phyloP scores from a whole-genome alignment of 2,113 vertebrate genomes.

The Actenoides hombroni region DNA sequence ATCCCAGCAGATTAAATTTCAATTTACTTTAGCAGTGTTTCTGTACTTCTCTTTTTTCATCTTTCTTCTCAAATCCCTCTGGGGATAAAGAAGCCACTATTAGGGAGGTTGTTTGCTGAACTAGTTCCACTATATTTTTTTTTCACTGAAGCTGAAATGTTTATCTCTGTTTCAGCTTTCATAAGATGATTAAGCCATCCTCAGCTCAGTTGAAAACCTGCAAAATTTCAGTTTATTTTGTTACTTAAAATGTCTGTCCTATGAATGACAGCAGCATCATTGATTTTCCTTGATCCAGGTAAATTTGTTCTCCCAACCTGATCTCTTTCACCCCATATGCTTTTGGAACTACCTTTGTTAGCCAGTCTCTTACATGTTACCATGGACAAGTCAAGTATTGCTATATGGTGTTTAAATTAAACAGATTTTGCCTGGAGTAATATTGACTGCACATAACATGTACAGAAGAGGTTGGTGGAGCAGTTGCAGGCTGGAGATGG shows the following conservation, averaged over 20 bases:
- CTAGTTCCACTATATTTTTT: not conserved
- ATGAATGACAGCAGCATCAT: not conserved
- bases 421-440: not conserved
- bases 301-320: not conserved
- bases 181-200: not conserved
- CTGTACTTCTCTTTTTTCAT: not conserved
- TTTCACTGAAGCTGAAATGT: slow-evolving; percentile 4
- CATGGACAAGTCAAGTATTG: not conserved
- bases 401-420: not conserved
- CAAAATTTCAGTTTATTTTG: not conserved
- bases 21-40: slow-evolving; percentile 1
- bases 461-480: slow-evolving; percentile 54
- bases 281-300: not conserved
- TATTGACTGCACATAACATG: not conserved
- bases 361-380: not conserved
- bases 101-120: not conserved
- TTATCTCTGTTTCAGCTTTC: not conserved
- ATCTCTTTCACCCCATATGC: not conserved
- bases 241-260: not conserved
- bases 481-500: slow-evolving; percentile 21
- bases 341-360: not conserved
- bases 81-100: not conserved
- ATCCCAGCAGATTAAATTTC: slow-evolving; percentile 33
- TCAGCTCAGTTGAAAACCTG: not conserved
- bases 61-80: slow-evolving; percentile 3